phyloP scores from a whole-genome alignment of 2,797 vertebrate genomes.

The Eospalax fontanierii region DNA sequence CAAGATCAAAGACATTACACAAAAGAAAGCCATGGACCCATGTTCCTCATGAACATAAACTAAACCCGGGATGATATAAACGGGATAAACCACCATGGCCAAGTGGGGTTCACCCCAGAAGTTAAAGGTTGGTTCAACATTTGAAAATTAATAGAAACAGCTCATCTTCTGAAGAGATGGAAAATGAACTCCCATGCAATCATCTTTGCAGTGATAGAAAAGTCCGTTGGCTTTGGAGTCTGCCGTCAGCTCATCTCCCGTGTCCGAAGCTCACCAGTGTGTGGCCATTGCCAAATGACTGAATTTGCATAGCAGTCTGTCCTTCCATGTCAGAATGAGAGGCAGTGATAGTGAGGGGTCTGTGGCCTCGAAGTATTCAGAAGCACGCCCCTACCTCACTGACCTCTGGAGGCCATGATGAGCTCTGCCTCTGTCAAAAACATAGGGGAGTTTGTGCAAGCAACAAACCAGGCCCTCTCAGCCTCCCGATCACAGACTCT shows the following conservation, averaged over 20 bases:
- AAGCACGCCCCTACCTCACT: background rate
- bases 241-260: background rate
- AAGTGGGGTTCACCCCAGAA: background rate
- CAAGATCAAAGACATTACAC: background rate
- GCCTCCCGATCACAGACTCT: background rate
- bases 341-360: background rate
- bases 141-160: too few species aligned
- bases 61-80: background rate
- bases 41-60: background rate
- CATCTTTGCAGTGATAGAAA: background rate
- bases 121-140: background rate
- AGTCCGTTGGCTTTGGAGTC: too few species aligned
- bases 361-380: background rate
- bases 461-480: background rate
- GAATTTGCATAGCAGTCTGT: background rate
- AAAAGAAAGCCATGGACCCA: background rate
- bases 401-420: too few species aligned
- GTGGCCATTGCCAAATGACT: background rate
- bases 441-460: background rate
- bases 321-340: fast-evolving
- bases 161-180: background rate
- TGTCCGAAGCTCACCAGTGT: background rate
- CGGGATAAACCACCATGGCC: background rate
- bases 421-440: background rate
- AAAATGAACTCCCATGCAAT: background rate